A percentile compares a stretch with the other conserved stretches of the same genome.
phyloP scores from a whole-genome alignment of 1,140 invertebrate species.

The Melanaphis sacchari region DNA sequence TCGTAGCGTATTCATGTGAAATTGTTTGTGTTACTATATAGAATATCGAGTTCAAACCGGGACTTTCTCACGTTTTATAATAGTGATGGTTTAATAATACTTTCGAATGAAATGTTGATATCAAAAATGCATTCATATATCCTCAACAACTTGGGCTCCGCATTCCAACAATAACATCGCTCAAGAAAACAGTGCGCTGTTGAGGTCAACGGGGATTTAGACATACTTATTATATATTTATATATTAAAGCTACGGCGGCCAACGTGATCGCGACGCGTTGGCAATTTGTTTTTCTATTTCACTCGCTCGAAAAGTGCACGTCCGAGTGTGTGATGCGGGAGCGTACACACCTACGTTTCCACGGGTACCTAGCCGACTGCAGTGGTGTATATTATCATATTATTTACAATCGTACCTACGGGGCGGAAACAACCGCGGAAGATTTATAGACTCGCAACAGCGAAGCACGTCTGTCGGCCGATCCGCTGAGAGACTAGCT shows the following conservation, averaged over 20 bases:
- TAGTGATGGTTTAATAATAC: too few species aligned
- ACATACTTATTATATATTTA: background rate
- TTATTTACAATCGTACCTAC: background rate
- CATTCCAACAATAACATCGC: background rate
- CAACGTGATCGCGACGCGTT: background rate
- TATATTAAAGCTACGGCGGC: background rate
- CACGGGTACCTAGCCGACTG: background rate
- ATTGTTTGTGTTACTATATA: background rate
- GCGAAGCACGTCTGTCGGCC: background rate
- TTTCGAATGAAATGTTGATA: background rate
- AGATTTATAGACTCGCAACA: constrained; percentile 28
- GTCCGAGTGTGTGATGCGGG: background rate
- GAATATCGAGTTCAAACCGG: background rate
- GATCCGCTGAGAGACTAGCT: constrained; percentile 10
- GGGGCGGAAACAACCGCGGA: background rate
- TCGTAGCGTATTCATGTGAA: background rate
- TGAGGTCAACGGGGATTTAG: background rate
- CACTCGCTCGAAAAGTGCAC: background rate
- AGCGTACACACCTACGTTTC: background rate
- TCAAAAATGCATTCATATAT: background rate
- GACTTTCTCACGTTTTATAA: background rate
- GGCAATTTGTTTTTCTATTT: background rate
- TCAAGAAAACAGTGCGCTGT: background rate
- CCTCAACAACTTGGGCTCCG: background rate
- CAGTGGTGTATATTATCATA: background rate